phyloP scores from a whole-genome alignment of 1,140 invertebrate species.

The Aphelinus certus region DNA sequence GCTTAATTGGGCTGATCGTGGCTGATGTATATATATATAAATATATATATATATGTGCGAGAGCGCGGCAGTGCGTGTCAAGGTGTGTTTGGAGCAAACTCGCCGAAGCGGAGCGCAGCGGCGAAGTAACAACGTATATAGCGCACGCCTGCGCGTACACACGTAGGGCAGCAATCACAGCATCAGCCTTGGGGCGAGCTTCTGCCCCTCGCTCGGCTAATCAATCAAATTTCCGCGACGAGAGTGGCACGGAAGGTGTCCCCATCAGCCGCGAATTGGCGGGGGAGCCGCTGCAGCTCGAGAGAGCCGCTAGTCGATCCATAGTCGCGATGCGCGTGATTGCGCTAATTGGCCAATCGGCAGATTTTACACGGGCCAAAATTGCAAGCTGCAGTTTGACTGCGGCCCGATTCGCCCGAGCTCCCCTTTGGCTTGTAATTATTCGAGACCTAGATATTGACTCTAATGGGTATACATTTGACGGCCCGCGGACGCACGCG shows the following conservation, averaged over 20 bases:
- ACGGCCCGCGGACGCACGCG: too few relatives aligned
- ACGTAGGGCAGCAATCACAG: too few relatives aligned
- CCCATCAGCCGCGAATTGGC: not conserved
- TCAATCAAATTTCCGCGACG: conserved; percentile 28
- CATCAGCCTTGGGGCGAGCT: too few relatives aligned
- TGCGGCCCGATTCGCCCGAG: too few relatives aligned
- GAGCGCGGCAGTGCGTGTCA: not conserved
- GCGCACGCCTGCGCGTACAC: not conserved
- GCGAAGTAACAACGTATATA: not conserved
- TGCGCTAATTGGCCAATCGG: conserved; percentile 32
- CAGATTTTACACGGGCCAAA: not conserved
- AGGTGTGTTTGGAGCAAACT: not conserved
- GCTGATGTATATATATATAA: too few relatives aligned
- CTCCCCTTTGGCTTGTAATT: too few relatives aligned
- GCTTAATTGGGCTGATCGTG: too few relatives aligned
- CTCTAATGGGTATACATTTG: too few relatives aligned
- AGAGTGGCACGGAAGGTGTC: conserved; percentile 32
- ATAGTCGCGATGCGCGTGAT: not conserved
- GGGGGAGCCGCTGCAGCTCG: not conserved
- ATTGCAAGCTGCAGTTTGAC: too few relatives aligned
- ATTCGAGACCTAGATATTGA: too few relatives aligned
- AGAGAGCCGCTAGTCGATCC: not conserved
- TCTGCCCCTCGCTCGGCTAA: not conserved
- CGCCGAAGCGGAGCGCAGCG: not conserved
- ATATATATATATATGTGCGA: not conserved